Evolutionary conservation across 2,113 vertebrate species (phyloP).

Genomic region (Sphaerodactylus townsendi): DNA sequence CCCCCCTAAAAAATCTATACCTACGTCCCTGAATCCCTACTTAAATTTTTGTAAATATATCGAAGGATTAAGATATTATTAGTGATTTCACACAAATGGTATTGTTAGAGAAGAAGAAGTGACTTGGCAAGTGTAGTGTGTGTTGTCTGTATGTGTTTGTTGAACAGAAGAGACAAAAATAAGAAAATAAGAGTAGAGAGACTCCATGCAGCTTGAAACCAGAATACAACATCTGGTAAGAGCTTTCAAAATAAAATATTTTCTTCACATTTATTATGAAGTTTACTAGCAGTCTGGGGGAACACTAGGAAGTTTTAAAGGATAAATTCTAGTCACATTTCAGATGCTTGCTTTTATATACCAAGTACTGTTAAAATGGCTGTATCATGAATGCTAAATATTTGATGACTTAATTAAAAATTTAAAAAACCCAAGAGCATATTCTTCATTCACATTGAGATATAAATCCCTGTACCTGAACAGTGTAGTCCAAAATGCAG

Average conservation of each 20-base stretch:
- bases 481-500: not conserved
- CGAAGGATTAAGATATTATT: too few species aligned
- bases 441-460: not conserved
- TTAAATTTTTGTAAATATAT: too few species aligned
- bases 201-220: too few species aligned
- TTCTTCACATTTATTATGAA: not conserved
- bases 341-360: not conserved
- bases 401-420: not conserved
- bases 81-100: too few species aligned
- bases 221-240: not conserved
- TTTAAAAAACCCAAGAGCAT: not conserved
- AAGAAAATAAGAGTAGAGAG: too few species aligned
- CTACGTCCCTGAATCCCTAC: too few species aligned
- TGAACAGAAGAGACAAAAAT: too few species aligned
- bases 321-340: not conserved
- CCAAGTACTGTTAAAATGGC: not conserved
- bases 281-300: not conserved
- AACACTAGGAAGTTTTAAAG: not conserved
- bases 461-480: not conserved
- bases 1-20: too few species aligned
- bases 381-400: not conserved
- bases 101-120: too few species aligned
- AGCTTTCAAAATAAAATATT: not conserved
- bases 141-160: too few species aligned
- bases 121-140: too few species aligned